Percentiles rank a stretch among this genome's conserved stretches.
Conservation (phyloP, 2,888 invertebrate genomes). For the Lepidocyrtoides sp. region DNA sequence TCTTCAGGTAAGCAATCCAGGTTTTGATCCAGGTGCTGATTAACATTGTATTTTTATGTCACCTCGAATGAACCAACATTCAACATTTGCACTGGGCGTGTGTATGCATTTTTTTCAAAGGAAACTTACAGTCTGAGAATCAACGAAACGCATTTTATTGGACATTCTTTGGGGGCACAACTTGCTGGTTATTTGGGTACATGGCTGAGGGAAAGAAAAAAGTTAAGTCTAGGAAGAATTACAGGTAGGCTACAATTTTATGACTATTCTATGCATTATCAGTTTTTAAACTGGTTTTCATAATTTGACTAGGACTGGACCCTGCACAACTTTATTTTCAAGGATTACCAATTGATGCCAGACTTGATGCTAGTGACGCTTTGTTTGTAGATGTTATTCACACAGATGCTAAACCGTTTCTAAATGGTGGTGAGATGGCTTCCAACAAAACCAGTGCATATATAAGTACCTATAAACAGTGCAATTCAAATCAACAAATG, state of each 20-base stretch:
- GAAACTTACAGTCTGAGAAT: conserved; percentile 87
- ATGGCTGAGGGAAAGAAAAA: conserved; percentile 88
- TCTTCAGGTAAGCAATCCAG: conserved; percentile 87
- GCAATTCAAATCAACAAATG: too few species aligned
- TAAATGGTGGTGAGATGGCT: conserved; percentile 85
- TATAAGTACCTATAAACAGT: conserved; percentile 66
- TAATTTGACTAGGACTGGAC: conserved; percentile 86
- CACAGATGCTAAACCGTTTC: conserved; percentile 86
- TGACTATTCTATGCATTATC: neutral
- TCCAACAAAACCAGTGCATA: conserved; percentile 55
- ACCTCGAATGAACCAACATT: too few species aligned
- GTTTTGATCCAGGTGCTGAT: too few species aligned
- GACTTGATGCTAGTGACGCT: conserved; percentile 86
- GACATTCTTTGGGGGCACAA: conserved; percentile 92
- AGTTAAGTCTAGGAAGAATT: conserved; percentile 90
- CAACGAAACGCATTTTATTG: conserved; percentile 93
- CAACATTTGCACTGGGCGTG: too few species aligned
- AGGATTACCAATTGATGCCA: conserved; percentile 85
- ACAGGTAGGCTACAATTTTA: conserved; percentile 88
- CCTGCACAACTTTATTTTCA: conserved; percentile 86
- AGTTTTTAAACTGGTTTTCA: too few species aligned
- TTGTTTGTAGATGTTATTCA: conserved; percentile 85
- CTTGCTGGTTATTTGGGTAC: conserved; percentile 94
- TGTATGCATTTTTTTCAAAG: conserved; percentile 82
- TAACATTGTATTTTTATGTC: too few species aligned